Base-by-base conservation (phyloP, 1,140 invertebrate species). In the Drosophila dunni region DNA sequence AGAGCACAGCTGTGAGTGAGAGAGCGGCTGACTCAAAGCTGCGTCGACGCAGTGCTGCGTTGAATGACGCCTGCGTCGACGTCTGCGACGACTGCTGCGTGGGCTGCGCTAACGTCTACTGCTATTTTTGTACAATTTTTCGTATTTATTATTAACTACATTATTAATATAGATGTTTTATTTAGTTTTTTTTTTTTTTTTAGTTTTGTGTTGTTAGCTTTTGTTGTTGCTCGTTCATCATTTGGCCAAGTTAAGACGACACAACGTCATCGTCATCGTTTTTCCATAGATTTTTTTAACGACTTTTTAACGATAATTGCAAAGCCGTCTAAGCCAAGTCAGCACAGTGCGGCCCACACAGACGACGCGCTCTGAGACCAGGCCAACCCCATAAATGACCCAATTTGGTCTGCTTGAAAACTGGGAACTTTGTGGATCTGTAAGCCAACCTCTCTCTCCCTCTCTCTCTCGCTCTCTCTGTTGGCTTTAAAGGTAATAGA, bases 281-380 rank as follows among this genome's bases (percentile, higher is more conserved):
- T 88, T 89, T 89, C 73, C 69, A 89, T 80, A 68, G 74, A 89
- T 77, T 83, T 68, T 81, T 60, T 69, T 88, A 88, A 88, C 69
- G 76, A 88, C 83, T 80, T 83, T 88, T 88, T 88, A 84, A 88
- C 84, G 84, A 88, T 89, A 75, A 88, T 81, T 83, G 84, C 65
- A 34, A 79, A 72, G 70, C 56, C 48, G 79, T 80, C 69, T 84
- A 75, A 74, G 82, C 75, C 75, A 67, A 70, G 70, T 73, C 68
- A 73, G 78, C 62, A 20, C 50, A 42, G 42, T 38, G 17, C 83
- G 46, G 54, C 82, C 71, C 81, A 85, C 81, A 61, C 71, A 56
- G 11, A 11, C 29, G 54, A 45, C 17, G n/a, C 10, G 36, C 3
- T 29, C 24, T 29, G 4, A 53, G 56, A 38, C 54, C 57, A 40